Percentiles rank a stretch among this genome's conserved stretches.
These are phyloP conservation scores for Leptinotarsa haldemani DNA, from an alignment of 2,888 invertebrate species.

Conservation along the genomic window DNA sequence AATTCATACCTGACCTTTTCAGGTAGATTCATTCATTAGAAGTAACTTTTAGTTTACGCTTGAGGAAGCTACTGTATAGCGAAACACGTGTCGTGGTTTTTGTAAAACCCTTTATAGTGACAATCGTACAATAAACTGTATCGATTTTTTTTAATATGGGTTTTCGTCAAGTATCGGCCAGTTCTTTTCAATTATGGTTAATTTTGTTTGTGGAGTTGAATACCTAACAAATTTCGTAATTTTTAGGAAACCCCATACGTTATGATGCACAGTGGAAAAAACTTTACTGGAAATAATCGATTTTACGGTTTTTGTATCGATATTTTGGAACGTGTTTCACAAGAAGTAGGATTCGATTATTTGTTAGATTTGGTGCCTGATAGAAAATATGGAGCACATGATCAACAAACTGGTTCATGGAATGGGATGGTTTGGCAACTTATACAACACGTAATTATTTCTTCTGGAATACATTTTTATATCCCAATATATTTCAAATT, in stretches of 20 bases:
- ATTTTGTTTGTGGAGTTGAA: neutral
- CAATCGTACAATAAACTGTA: too few relatives aligned
- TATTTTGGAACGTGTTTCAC: slow-evolving; percentile 75
- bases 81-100: too few relatives aligned
- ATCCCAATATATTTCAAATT: too few relatives aligned
- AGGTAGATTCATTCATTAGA: too few relatives aligned
- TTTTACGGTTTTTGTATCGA: slow-evolving; percentile 87
- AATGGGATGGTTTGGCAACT: slow-evolving; percentile 78
- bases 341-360: slow-evolving; percentile 78
- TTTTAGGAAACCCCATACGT: slow-evolving; percentile 78
- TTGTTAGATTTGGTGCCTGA: slow-evolving; percentile 78
- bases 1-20: too few relatives aligned
- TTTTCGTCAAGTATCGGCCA: too few relatives aligned
- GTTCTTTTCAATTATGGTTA: too few relatives aligned
- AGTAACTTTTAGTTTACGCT: too few relatives aligned
- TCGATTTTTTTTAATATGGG: too few relatives aligned
- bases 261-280: slow-evolving; percentile 78
- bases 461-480: neutral
- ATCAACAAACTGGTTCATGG: slow-evolving; percentile 73
- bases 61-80: too few relatives aligned
- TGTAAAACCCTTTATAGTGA: too few relatives aligned
- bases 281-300: slow-evolving; percentile 78
- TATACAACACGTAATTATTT: slow-evolving; percentile 74
- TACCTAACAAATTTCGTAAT: slow-evolving; percentile 4
- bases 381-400: slow-evolving; percentile 74